Evolutionary conservation across 2,113 vertebrate genomes (phyloP).

Genomic region (Cyphomyrus discorhynchus): DNA sequence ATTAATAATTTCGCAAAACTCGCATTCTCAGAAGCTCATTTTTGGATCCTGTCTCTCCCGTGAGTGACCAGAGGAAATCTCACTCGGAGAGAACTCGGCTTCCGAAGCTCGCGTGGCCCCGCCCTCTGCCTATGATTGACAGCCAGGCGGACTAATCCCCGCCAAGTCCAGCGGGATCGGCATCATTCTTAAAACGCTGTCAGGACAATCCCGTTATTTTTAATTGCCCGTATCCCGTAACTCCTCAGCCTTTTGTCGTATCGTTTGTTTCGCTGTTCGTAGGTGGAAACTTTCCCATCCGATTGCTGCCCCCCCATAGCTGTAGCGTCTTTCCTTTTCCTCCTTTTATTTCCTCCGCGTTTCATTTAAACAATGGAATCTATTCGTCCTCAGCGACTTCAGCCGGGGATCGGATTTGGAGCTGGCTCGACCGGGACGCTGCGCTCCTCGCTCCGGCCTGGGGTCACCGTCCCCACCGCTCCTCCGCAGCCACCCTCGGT

Average conservation of each 20-base stretch:
- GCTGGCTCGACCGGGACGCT: conserved; percentile 57
- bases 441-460: conserved; percentile 61
- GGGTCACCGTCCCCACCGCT: conserved; percentile 59
- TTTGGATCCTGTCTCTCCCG: neutral
- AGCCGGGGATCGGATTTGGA: conserved; percentile 72
- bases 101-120: conserved; percentile 43
- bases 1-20: neutral
- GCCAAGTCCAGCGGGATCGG: conserved; percentile 32
- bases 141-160: conserved; percentile 48
- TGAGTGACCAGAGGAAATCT: conserved; percentile 36
- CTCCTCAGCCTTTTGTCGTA: conserved; percentile 8
- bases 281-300: neutral
- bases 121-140: conserved; percentile 46
- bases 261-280: neutral
- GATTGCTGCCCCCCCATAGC: conserved; percentile 7
- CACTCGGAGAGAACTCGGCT: conserved; percentile 40
- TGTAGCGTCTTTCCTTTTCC: neutral
- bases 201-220: conserved; percentile 24
- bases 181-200: conserved; percentile 27
- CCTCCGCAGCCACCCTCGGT: conserved; percentile 50
- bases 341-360: neutral
- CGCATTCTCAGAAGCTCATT: neutral
- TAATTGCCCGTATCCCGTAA: conserved; percentile 24
- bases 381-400: conserved; percentile 70
- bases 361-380: conserved; percentile 71